phyloP scores from a whole-genome alignment of 2,888 invertebrate species.

The Ypsolopha sequella region DNA sequence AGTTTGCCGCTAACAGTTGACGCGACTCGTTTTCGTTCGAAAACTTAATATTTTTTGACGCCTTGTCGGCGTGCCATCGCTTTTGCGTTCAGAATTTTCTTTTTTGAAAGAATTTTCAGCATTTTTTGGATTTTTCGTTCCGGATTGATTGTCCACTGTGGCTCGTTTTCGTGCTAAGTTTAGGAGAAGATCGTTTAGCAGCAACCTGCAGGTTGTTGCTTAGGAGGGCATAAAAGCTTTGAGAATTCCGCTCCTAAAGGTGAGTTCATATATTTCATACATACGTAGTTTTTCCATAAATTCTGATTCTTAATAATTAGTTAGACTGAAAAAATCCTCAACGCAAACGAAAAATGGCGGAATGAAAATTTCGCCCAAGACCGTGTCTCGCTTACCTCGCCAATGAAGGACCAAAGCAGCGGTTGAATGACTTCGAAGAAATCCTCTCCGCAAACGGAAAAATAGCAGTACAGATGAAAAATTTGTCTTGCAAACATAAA shows the following conservation, averaged over 20 bases:
- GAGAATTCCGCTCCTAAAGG: conserved; percentile 73
- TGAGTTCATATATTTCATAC: conserved; percentile 24
- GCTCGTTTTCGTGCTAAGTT: conserved; percentile 4
- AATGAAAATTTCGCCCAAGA: too few species aligned
- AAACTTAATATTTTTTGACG: background rate
- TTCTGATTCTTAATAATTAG: too few species aligned
- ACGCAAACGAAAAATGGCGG: too few species aligned
- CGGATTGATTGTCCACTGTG: background rate
- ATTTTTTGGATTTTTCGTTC: background rate
- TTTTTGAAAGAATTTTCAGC: conserved; percentile 11
- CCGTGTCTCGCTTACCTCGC: too few species aligned
- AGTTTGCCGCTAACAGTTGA: conserved; percentile 33
- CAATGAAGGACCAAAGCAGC: too few species aligned
- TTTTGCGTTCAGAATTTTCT: conserved; percentile 13
- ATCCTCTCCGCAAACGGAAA: too few species aligned
- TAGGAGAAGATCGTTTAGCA: conserved; percentile 38
- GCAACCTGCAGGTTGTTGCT: conserved; percentile 66
- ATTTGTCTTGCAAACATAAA: too few species aligned
- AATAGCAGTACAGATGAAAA: too few species aligned
- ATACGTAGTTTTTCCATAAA: too few species aligned
- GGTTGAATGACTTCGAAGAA: too few species aligned
- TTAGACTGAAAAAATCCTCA: too few species aligned
- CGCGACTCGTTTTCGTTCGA: conserved; percentile 14
- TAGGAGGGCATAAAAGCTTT: conserved; percentile 65
- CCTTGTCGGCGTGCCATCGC: background rate